These are phyloP conservation scores for Phyto melanocephala DNA, from an alignment of 2,888 invertebrate genomes.

Conservation along the genomic window DNA sequence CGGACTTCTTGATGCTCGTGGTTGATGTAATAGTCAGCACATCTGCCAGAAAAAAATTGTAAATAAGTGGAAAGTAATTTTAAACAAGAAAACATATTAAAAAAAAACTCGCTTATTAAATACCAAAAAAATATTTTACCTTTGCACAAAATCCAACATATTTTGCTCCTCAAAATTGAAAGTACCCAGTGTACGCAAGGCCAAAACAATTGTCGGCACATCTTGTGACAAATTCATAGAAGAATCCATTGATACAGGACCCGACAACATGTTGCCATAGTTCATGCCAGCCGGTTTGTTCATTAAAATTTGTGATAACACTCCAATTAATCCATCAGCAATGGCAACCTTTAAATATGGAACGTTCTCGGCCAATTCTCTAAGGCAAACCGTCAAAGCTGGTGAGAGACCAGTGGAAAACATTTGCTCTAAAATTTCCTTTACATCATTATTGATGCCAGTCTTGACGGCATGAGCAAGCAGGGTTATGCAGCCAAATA, in stretches of 20 bases:
- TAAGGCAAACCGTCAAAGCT: constrained; percentile 92
- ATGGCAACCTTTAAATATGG: constrained; percentile 93
- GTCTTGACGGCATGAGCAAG: constrained; percentile 92
- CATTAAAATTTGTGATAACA: constrained; percentile 94
- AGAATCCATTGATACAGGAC: constrained; percentile 74
- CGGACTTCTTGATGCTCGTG: constrained; percentile 95
- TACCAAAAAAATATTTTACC: constrained; percentile 66
- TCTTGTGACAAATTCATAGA: constrained; percentile 81
- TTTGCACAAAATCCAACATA: constrained; percentile 92
- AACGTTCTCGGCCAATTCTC: constrained; percentile 92
- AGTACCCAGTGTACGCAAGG: constrained; percentile 93
- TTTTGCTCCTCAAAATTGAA: constrained; percentile 96
- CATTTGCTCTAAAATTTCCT: constrained; percentile 93
- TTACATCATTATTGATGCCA: constrained; percentile 87
- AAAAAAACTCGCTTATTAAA: not conserved
- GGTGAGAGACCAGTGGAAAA: constrained; percentile 94
- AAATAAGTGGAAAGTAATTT: not conserved
- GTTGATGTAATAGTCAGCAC: constrained; percentile 93
- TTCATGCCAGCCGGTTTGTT: constrained; percentile 89
- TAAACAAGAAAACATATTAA: not conserved
- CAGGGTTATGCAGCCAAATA: constrained; percentile 95
- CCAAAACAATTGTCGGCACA: constrained; percentile 91
- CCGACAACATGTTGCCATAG: constrained; percentile 79
- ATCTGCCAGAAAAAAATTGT: constrained; percentile 79
- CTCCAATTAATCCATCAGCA: constrained; percentile 93